phyloP scores from a whole-genome alignment of 2,797 vertebrate genomes.

The Enteromius treurensis region DNA sequence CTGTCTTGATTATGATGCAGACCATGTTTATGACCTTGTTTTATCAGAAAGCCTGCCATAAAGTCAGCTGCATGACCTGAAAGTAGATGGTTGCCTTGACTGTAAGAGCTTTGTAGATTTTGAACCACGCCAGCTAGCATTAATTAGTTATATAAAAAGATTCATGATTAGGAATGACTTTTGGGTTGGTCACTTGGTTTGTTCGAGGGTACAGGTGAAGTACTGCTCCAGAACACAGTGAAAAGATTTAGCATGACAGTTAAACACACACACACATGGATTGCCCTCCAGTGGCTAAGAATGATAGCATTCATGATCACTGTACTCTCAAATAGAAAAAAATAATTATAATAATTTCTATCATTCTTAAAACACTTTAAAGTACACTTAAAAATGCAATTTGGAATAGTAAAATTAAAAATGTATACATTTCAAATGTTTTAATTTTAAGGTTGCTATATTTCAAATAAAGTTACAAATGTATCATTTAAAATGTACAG shows the following conservation, averaged over 20 bases:
- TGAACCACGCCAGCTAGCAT: neutral
- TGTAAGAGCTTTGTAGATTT: neutral
- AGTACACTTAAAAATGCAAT: neutral
- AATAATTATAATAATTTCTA: no score
- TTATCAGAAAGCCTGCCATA: slow-evolving; percentile 15
- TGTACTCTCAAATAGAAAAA: neutral
- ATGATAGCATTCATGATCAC: slow-evolving; percentile 11
- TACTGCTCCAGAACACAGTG: neutral
- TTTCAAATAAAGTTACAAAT: neutral
- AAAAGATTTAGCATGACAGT: neutral
- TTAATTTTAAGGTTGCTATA: neutral
- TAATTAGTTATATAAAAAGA: slow-evolving; percentile 30
- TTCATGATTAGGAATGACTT: neutral
- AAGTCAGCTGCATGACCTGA: neutral
- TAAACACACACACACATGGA: slow-evolving; percentile 41
- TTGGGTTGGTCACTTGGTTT: neutral
- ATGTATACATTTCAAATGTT: neutral
- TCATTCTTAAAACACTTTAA: neutral
- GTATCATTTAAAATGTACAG: neutral
- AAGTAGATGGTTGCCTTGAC: neutral
- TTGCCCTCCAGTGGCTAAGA: slow-evolving; percentile 76
- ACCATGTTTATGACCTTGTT: slow-evolving; percentile 40
- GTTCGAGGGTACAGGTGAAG: neutral
- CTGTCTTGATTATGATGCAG: slow-evolving; percentile 27
- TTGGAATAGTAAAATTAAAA: neutral